These are phyloP conservation scores for Pogonus chalceus DNA, from an alignment of 1,140 invertebrate genomes.

Conservation along the genomic window DNA sequence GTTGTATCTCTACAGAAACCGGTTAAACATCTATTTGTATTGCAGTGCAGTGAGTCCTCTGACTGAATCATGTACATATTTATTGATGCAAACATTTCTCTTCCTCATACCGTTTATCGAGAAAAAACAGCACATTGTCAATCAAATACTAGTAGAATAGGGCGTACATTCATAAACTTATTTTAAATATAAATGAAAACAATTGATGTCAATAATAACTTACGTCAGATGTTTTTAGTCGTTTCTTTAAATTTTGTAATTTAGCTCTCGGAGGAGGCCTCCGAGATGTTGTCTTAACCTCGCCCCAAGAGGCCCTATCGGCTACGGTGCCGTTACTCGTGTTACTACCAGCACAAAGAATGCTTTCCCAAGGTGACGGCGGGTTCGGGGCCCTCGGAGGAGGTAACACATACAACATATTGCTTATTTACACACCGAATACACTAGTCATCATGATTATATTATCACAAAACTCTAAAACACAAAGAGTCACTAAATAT, in stretches of 20 bases:
- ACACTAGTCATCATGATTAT: neutral
- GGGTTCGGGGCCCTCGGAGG: slow-evolving; percentile 39
- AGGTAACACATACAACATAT: slow-evolving; percentile 39
- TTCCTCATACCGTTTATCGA: slow-evolving; percentile 14
- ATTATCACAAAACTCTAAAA: neutral
- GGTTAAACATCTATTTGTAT: neutral
- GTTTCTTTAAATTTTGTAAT: neutral
- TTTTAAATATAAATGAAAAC: neutral
- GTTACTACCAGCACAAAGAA: slow-evolving; percentile 18
- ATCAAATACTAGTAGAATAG: neutral
- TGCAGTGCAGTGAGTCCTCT: no score
- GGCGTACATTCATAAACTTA: neutral
- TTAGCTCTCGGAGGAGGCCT: slow-evolving; percentile 9
- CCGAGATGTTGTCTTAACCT: neutral
- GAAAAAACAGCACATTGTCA: slow-evolving; percentile 7
- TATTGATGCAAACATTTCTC: slow-evolving; percentile 11
- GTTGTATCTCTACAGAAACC: neutral
- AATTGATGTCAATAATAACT: neutral
- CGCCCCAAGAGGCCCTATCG: slow-evolving; percentile 4
- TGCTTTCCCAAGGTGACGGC: slow-evolving; percentile 40
- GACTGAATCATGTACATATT: slow-evolving; percentile 14
- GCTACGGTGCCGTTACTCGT: neutral
- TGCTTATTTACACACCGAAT: slow-evolving; percentile 9
- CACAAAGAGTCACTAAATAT: neutral
- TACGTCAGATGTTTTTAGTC: neutral